Conservation (phyloP, 2,888 invertebrate species). For the Osedax frankpressi region DNA sequence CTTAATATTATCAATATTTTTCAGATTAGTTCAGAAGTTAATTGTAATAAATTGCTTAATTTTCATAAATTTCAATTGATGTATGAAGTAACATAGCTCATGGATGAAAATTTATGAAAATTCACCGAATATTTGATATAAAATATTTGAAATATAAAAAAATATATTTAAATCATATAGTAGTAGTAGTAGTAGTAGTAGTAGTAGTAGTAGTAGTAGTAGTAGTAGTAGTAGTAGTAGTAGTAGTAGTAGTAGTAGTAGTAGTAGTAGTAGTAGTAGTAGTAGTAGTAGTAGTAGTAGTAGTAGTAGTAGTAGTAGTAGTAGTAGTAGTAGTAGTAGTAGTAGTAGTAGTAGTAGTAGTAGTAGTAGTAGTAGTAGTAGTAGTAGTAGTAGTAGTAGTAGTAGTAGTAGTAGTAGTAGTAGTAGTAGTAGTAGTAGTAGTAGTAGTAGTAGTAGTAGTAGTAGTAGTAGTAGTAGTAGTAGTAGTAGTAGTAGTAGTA, state of each 20-base stretch:
- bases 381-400: neutral
- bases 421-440: neutral
- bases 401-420: neutral
- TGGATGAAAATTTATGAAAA: too few relatives aligned
- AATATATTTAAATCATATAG: neutral
- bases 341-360: neutral
- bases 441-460: neutral
- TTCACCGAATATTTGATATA: too few relatives aligned
- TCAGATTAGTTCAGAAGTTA: too few relatives aligned
- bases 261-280: neutral
- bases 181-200: constrained; percentile 15
- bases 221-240: constrained; percentile 1
- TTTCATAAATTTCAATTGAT: too few relatives aligned
- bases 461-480: neutral
- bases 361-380: constrained; percentile 12
- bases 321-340: neutral
- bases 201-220: constrained; percentile 10
- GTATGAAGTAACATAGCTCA: too few relatives aligned
- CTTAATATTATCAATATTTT: too few relatives aligned
- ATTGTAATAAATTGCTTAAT: too few relatives aligned
- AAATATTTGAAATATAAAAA: too few relatives aligned
- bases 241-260: neutral
- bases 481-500: neutral
- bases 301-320: neutral
- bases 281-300: neutral